Percentiles rank a stretch among this genome's conserved stretches.
Evolutionary conservation across 2,888 invertebrate genomes (phyloP).

Genomic region (Yponomeuta evonymella): DNA sequence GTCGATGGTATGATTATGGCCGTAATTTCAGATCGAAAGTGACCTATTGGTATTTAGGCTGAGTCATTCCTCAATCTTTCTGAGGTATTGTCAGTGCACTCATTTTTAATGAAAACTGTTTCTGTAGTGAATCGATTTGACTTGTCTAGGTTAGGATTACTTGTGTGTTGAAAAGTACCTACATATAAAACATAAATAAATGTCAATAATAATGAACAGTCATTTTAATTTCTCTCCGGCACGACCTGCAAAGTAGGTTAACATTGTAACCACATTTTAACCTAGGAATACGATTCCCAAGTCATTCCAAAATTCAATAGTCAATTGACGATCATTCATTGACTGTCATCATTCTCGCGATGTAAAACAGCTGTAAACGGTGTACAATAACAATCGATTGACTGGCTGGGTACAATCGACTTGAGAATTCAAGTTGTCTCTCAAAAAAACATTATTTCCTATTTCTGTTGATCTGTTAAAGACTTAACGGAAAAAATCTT

Average conservation of each 20-base stretch:
- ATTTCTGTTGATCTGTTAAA: too few species aligned
- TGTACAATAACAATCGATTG: not conserved
- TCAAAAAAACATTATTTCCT: not conserved
- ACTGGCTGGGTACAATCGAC: not conserved
- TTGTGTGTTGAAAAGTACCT: not conserved
- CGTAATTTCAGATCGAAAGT: conserved; percentile 30
- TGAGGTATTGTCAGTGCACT: not conserved
- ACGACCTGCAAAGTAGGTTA: not conserved
- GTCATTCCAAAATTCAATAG: not conserved
- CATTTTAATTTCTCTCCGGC: not conserved
- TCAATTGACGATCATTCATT: not conserved
- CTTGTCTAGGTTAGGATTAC: too few species aligned
- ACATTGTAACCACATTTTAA: not conserved
- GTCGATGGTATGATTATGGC: conserved; percentile 33
- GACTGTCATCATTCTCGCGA: not conserved
- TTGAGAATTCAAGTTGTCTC: not conserved
- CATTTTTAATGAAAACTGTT: not conserved
- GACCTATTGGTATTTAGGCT: conserved; percentile 5
- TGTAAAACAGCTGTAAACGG: not conserved
- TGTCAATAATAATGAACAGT: not conserved
- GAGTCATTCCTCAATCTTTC: conserved; percentile 2
- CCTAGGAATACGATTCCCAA: not conserved
- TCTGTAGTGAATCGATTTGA: not conserved
- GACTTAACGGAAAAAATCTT: too few species aligned
- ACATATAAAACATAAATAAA: not conserved